Conservation (phyloP, 1,140 invertebrate species). For the Bombus breviceps region DNA sequence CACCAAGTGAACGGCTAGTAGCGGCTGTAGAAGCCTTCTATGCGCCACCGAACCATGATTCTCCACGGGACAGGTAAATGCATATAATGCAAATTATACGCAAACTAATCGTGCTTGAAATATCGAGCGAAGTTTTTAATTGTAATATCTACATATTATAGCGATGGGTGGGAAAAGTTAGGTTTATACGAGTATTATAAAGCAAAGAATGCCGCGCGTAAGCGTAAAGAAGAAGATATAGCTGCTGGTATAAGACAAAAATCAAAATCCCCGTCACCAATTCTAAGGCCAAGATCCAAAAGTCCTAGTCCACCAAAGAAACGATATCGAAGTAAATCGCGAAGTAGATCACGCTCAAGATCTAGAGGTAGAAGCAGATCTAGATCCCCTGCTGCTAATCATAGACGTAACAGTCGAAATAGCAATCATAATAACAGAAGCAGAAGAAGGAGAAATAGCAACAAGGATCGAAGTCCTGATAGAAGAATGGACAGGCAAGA, state of each 20-base stretch:
- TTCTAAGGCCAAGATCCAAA: conserved; percentile 85
- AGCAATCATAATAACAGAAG: conserved; percentile 74
- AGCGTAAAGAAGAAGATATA: conserved; percentile 94
- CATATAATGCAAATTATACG: conserved; percentile 8
- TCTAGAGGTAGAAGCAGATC: conserved; percentile 84
- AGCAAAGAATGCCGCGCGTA: conserved; percentile 95
- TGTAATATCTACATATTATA: conserved; percentile 74
- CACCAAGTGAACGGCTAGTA: conserved; percentile 94
- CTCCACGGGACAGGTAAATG: conserved; percentile 94
- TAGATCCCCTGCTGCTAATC: conserved; percentile 83
- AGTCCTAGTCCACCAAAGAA: conserved; percentile 89
- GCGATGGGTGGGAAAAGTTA: conserved; percentile 98
- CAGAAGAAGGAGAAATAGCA: conserved; percentile 78
- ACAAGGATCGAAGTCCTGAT: conserved; percentile 79
- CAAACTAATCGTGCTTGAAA: not conserved
- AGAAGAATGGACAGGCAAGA: conserved; percentile 80
- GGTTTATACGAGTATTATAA: conserved; percentile 99
- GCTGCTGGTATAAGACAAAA: conserved; percentile 86
- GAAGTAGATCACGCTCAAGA: conserved; percentile 82
- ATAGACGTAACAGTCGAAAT: conserved; percentile 73
- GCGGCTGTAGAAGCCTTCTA: conserved; percentile 98
- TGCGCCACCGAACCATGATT: conserved; percentile 94
- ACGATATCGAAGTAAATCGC: conserved; percentile 87
- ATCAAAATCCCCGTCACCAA: conserved; percentile 89
- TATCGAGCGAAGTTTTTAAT: not conserved